These are phyloP conservation scores for Meteorus sp. DNA, from an alignment of 1,140 invertebrate genomes.

Conservation along the genomic window DNA sequence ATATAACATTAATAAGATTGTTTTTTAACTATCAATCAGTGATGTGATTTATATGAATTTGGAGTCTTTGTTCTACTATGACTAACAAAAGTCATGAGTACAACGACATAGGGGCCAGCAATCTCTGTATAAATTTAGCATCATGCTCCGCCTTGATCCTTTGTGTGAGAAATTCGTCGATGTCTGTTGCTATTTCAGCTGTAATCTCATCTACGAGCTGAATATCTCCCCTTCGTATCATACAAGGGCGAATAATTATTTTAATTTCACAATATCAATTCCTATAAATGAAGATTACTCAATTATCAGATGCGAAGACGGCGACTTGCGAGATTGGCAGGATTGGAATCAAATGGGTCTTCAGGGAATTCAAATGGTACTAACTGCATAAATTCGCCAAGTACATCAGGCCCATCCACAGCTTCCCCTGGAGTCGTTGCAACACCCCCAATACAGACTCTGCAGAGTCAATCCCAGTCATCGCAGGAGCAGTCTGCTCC, in stretches of 20 bases:
- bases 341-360: background rate
- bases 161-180: background rate
- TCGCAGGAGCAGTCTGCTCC: background rate
- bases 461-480: no score
- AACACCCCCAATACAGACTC: background rate
- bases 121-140: conserved; percentile 3
- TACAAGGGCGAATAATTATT: no score
- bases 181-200: background rate
- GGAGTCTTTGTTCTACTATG: background rate
- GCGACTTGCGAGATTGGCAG: background rate
- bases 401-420: background rate
- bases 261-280: no score
- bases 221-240: no score
- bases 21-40: no score
- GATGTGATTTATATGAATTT: no score
- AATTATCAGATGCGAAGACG: background rate
- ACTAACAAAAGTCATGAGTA: background rate
- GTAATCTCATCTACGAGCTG: background rate
- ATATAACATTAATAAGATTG: no score
- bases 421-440: background rate
- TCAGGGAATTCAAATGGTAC: background rate
- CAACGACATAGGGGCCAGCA: background rate
- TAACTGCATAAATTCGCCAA: background rate
- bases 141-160: background rate
- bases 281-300: no score